Base-by-base conservation (phyloP, 2,113 vertebrate species). In the Hemiscyllium ocellatum region DNA sequence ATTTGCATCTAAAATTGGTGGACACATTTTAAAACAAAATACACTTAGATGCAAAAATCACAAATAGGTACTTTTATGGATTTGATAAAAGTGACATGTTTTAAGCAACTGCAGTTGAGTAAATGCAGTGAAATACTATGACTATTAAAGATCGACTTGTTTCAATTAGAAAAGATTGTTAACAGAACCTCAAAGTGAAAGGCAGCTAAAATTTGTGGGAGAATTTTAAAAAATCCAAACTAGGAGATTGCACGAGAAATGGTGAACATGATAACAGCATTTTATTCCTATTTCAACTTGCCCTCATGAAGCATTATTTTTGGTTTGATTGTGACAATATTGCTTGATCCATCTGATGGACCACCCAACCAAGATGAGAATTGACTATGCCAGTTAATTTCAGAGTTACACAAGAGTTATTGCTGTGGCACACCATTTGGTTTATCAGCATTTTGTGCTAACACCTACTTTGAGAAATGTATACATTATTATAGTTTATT, bases 11-110 rank as follows among this genome's bases (percentile, higher is more conserved):
- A 26, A 47, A 86, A 20, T 42, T 86, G 83, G 24, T 19, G n/a
- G 13, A 90, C 52, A 56, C 52, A 90, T 90, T 90, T 90, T 90
- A 89, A 89, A 47, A 8, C 86, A 90, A 90, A 89, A 90, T 4
- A 90, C 26, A 87, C 87, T 13, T 17, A 65, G 22, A 6, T 90
- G 87, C 24, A 56, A 89, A 13, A 52, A 56, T 24, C 86, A 89
- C 86, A 22, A 56, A 42, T 29, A 89, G 56, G 56, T 50, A 8
- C 56, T 89, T 89, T 50, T 26, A 89, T 29, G 22, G 50, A 26
- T 89, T 89, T 26, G 26, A 12, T 42, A n/a, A 83, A 42, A 37
- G 15, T n/a, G n/a, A 80, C 24, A 72, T 19, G 22, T 29, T 7
- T 56, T 52, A 26, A 90, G 29, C 61, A 52, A 29, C 87, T 20